Base-by-base conservation (phyloP, 2,113 vertebrate species). In the Pedetes capensis region DNA sequence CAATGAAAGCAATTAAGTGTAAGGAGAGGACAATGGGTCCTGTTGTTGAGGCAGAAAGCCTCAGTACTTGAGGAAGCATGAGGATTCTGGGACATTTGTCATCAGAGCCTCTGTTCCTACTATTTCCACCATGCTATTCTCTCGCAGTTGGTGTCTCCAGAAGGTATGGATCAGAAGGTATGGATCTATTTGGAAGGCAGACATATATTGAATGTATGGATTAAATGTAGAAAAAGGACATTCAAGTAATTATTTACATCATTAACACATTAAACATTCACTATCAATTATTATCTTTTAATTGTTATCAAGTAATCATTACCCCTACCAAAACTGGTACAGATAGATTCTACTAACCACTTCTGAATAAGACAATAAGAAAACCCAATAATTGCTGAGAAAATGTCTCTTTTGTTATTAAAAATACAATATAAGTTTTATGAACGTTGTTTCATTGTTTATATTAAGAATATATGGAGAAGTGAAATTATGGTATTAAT, bases 231-330 rank as follows among this genome's bases (percentile, higher is more conserved):
- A 66, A 78, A 76, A 76, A 10, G 9, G 22, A 7, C 76, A 51
- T 27, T 83, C 44, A 89, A 78, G 72, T 66, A 68, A 34, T 69
- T 4, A 55, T 1, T 37, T 81, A 4, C 59, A n/a, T 57, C 27
- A 37, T 82, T 44, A 59, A 63, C 34, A 72, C 7, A 51, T 68
- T 44, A 87, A 95, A 29, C 18, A 55, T 39, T 83, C 53, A 59
- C 68, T 80, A 64, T 68, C 27, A 72, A 51, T 59, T n/a, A 72
- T 37, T 66, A 75, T 53, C n/a, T 37, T 22, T 63, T 51, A 93
- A 61, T 93, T 47, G 37, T 32, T 63, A 71, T 71, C 34, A 89
- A 75, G 63, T 68, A 89, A 71, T 89, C 27, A 61, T 66, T 80
- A 75, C 25, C 22, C 71, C 23, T 37, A 18, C 1, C 12, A 64